Conservation (phyloP, 1,140 invertebrate species). For the Lepeophtheirus salmonis region DNA sequence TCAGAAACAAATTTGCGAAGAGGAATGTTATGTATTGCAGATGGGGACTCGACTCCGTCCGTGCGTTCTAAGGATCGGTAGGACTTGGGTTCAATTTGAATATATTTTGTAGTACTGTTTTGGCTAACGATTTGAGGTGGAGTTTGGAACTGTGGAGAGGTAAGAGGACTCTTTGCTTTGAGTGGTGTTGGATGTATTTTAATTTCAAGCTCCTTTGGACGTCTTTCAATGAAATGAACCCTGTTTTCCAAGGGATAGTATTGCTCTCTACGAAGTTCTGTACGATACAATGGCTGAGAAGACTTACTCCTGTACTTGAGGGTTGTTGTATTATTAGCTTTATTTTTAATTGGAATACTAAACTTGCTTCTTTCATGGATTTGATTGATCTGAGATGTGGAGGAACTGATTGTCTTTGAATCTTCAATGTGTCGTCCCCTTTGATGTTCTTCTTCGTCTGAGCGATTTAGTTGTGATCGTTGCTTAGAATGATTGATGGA, state of each 20-base stretch:
- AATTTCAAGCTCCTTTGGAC: neutral
- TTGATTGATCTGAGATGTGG: neutral
- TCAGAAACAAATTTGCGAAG: neutral
- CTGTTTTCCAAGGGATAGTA: neutral
- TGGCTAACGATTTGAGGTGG: neutral
- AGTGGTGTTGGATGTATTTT: neutral
- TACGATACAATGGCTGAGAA: neutral
- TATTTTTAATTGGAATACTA: too few species aligned
- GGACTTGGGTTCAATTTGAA: neutral
- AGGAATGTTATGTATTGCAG: neutral
- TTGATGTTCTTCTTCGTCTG: neutral
- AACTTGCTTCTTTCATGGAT: too few species aligned
- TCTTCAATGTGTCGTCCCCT: neutral
- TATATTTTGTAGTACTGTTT: neutral
- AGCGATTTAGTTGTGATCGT: too few species aligned
- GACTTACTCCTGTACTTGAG: neutral
- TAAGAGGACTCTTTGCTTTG: too few species aligned
- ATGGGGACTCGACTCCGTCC: neutral
- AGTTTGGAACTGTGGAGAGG: too few species aligned
- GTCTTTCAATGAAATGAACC: neutral
- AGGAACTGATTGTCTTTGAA: neutral
- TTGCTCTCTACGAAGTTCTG: neutral
- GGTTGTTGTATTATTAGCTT: neutral
- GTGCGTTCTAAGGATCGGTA: neutral
- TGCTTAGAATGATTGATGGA: too few species aligned